Base-by-base conservation (phyloP, 2,797 vertebrate species). In the Pantherophis vulpinus region DNA sequence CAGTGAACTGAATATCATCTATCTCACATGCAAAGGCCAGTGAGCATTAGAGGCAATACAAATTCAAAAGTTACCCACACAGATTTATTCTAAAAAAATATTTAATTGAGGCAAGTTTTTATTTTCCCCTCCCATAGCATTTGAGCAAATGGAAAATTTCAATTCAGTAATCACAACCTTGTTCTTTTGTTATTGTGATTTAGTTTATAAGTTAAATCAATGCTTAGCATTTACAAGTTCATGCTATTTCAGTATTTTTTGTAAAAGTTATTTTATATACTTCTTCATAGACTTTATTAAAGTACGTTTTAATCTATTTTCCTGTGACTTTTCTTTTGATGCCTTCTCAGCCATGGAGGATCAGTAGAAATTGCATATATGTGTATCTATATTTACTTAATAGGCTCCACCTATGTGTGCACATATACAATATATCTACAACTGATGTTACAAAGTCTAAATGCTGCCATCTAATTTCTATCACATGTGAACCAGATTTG, bases 201-300 rank as follows among this genome's bases (percentile, higher is more conserved):
- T 96, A 93, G 87, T 8, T 93, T 93, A 93, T 16, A 94, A 86
- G 93, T 91, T 93, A 70, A 93, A 91, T 94, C 92, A 93, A 94
- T 95, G 93, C 96, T 97, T 96, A 96, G 95, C 97, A 95, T 97
- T 96, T 96, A 95, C 74, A 47, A 94, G 91, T 92, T 94, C 91
- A 95, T 96, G 87, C 90, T 93, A n/a, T 42, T 96, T 94, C 25
- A 63, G 58, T 83, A 97, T 96, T 90, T 95, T 90, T 95, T 89
- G 96, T 96, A 87, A 74, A 32, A 29, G n/a, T 63, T 63, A 60
- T 63, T 83, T 91, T 79, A 89, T 51, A 63, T 91, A 25, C 42
- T 61, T 13, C 6, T 25, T 51, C 54, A 79, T 88, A 61, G 7
- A 95, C 94, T 96, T 94, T 95, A 97, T 97, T 97, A 97, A 98